phyloP scores from a whole-genome alignment of 1,140 invertebrate genomes.

The Calliopsis andreniformis region DNA sequence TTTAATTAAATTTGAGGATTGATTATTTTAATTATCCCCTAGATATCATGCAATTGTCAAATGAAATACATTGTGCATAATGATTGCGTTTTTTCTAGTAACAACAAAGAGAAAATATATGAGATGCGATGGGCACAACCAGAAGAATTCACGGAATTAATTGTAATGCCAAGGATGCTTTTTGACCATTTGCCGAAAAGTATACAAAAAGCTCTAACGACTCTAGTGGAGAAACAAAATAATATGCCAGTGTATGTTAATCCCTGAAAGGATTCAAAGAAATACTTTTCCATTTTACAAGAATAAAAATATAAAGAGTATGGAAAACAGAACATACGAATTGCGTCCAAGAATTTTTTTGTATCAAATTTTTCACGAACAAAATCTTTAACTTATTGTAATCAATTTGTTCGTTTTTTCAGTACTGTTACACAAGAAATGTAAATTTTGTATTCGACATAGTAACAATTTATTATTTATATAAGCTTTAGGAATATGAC shows the following conservation, averaged over 20 bases:
- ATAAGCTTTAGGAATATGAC: not conserved
- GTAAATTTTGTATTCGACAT: not conserved
- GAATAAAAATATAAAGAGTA: slow-evolving; percentile 15
- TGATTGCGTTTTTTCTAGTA: slow-evolving; percentile 28
- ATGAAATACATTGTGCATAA: not conserved
- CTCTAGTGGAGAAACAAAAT: slow-evolving; percentile 81
- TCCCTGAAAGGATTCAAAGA: slow-evolving; percentile 45
- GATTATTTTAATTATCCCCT: too few relatives aligned
- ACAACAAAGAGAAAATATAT: slow-evolving; percentile 78
- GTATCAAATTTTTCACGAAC: not conserved
- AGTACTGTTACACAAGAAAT: not conserved
- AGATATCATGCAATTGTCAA: not conserved
- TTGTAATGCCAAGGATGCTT: slow-evolving; percentile 89
- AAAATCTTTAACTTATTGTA: not conserved
- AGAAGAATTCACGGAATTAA: slow-evolving; percentile 88
- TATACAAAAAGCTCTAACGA: slow-evolving; percentile 85
- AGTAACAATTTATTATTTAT: not conserved
- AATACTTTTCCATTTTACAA: slow-evolving; percentile 16
- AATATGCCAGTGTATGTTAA: slow-evolving; percentile 73
- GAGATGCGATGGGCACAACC: slow-evolving; percentile 89
- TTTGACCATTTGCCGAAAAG: slow-evolving; percentile 89
- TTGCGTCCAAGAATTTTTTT: not conserved
- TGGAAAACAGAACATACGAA: not conserved
- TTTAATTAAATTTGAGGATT: too few relatives aligned
- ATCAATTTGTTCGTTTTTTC: slow-evolving; percentile 2